Base-by-base conservation (phyloP, 2,888 invertebrate genomes). In the Phalera bucephala region DNA sequence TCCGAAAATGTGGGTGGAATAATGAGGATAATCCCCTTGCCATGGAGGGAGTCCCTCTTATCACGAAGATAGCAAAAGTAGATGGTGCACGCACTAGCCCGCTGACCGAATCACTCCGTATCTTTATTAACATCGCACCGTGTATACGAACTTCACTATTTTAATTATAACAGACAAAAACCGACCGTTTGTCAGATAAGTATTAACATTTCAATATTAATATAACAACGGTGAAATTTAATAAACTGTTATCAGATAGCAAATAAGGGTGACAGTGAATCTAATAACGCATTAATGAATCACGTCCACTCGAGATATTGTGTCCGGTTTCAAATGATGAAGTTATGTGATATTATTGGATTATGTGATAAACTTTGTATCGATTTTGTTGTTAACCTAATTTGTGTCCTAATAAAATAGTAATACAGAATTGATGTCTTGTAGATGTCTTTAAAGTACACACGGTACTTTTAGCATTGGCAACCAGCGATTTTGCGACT, bases 61-160 rank as follows among this genome's bases (percentile, higher is more conserved):
- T 86, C 87, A 64, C 35, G 31, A 36, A 75, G 84, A 86, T 86
- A 84, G 79, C 74, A 62, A 74, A 80, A 81, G 72, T 80, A 71
- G 77, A 77, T 71, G 78, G 65, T 53, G 56, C 61, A 56, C 61
- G 57, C 80, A 81, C 77, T 72, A 73, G 65, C 50, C 64, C 64
- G 52, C 60, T 65, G 72, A 64, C 69, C 79, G 52, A 72, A 66
- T 71, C 61, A 71, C 66, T 72, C 64, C 64, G 66, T 62, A 84
- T 82, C 78, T 79, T 76, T 84, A 82, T 80, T 80, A 81, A 76
- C 76, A 67, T 69, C 69, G 54, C 65, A 64, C 60, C 64, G 64
- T 61, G 64, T 66, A n/a, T n/a, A 59, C 42, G 42, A 50, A 67
- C 64, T 72, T 69, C 71, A 76, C 75, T 54, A 67, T 75, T 80